phyloP scores from a whole-genome alignment of 2,888 invertebrate species.

The Acheta domesticus region DNA sequence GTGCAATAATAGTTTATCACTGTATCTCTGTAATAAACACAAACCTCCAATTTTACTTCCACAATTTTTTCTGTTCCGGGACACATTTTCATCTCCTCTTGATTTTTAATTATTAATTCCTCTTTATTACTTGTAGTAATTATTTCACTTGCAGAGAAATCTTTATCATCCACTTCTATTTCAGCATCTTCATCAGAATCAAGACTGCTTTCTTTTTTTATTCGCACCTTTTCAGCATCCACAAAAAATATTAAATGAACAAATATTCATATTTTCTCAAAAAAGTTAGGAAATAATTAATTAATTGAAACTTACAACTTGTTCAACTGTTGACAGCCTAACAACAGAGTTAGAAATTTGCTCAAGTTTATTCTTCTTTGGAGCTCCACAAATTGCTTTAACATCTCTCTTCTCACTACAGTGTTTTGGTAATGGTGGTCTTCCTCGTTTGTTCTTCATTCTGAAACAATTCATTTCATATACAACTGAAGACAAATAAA shows the following conservation, averaged over 20 bases:
- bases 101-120: not conserved
- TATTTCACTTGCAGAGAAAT: not conserved
- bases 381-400: not conserved
- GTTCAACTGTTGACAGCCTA: slow-evolving; percentile 58
- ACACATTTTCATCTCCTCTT: not conserved
- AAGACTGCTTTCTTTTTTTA: slow-evolving; percentile 35
- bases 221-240: slow-evolving; percentile 25
- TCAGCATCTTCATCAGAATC: slow-evolving; percentile 48
- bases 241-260: not conserved
- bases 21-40: too few species aligned
- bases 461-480: not conserved
- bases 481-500: too few species aligned
- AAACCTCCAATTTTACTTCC: not conserved
- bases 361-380: slow-evolving; percentile 20
- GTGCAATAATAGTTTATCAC: too few species aligned
- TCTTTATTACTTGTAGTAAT: too few species aligned
- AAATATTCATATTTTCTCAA: not conserved
- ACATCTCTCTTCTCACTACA: not conserved
- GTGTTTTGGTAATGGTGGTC: not conserved
- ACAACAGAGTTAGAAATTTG: slow-evolving; percentile 43
- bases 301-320: slow-evolving; percentile 51
- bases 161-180: slow-evolving; percentile 57
- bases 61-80: not conserved
- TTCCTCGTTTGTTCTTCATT: slow-evolving; percentile 20
- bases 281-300: not conserved